Conservation (phyloP, 2,797 vertebrate species). For the Acipenser ruthenus region DNA sequence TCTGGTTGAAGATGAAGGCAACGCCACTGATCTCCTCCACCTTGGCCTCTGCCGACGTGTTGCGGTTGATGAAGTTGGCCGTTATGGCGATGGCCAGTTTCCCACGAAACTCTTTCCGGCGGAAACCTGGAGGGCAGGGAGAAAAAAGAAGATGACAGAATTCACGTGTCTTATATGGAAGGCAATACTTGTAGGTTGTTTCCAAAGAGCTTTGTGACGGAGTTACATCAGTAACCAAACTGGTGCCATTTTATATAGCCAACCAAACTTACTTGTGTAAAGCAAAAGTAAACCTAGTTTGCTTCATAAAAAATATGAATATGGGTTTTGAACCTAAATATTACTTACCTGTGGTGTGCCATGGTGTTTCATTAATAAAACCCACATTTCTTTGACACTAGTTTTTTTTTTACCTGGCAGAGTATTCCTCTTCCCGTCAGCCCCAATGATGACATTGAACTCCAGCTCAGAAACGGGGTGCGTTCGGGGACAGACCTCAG, state of each 20-base stretch:
- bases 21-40: constrained; percentile 98
- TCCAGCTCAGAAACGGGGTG: constrained; percentile 90
- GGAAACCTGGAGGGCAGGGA: constrained; percentile 68
- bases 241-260: too few relatives aligned
- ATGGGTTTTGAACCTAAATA: too few relatives aligned
- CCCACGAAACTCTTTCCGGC: constrained; percentile 90
- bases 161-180: too few relatives aligned
- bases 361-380: too few relatives aligned
- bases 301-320: too few relatives aligned
- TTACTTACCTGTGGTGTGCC: too few relatives aligned
- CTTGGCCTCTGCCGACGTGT: constrained; percentile 92
- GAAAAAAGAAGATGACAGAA: background rate
- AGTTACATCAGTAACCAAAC: too few relatives aligned
- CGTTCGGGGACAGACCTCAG: constrained; percentile 81
- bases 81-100: constrained; percentile 98
- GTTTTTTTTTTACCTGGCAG: constrained; percentile 71
- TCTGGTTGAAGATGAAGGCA: constrained; percentile 98
- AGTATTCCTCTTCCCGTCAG: constrained; percentile 92
- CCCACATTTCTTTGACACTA: background rate
- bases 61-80: constrained; percentile 95
- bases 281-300: too few relatives aligned
- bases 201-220: too few relatives aligned
- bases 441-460: constrained; percentile 94
- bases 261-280: too few relatives aligned
- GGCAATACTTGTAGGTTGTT: too few relatives aligned